phyloP scores from a whole-genome alignment of 2,113 vertebrate genomes.

The Tetrao urogallus region DNA sequence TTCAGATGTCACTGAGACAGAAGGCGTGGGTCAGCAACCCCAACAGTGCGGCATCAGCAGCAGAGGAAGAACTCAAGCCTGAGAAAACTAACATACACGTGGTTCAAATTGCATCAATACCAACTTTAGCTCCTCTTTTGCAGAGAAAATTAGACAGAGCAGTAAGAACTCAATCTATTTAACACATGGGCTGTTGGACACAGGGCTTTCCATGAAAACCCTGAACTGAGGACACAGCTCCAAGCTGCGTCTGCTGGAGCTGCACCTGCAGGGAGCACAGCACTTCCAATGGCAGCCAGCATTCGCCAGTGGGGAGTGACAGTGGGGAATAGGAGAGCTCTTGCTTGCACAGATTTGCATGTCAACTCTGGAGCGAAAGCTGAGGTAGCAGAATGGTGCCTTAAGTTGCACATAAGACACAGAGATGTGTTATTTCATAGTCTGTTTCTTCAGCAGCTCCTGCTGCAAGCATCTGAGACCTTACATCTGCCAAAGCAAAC shows the following conservation, averaged over 20 bases:
- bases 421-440: background rate
- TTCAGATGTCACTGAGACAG: background rate
- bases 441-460: background rate
- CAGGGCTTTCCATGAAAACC: background rate
- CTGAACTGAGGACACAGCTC: background rate
- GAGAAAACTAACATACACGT: background rate
- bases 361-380: background rate
- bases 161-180: background rate
- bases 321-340: background rate
- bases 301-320: rapidly evolving
- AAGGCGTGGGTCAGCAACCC: background rate
- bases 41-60: background rate
- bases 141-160: background rate
- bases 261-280: background rate
- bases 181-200: background rate
- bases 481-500: background rate
- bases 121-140: background rate
- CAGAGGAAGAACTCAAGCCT: background rate
- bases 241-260: background rate
- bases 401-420: background rate
- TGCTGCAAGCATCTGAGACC: background rate
- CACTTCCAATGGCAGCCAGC: background rate
- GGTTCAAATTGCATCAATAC: background rate
- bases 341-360: background rate
- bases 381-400: background rate